Evolutionary conservation across 2,888 invertebrate species (phyloP).

Genomic region (Chrysodeixis includens): DNA sequence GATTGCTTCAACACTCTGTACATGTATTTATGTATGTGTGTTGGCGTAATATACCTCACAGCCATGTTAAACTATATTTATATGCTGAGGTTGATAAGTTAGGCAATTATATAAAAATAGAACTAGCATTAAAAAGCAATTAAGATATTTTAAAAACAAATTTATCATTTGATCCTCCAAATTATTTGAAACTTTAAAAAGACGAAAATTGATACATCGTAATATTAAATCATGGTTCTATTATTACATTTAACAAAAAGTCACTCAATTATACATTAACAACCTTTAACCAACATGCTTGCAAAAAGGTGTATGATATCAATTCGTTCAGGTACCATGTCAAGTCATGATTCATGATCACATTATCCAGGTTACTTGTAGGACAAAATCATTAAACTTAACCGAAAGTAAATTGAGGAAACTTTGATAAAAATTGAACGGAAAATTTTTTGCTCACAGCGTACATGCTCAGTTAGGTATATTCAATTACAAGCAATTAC

Average conservation of each 20-base stretch:
- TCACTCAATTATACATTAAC: not conserved
- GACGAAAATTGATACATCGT: too few relatives aligned
- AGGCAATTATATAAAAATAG: too few relatives aligned
- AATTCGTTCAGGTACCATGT: not conserved
- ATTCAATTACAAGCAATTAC: constrained; percentile 45
- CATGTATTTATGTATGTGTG: not conserved
- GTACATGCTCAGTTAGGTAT: constrained; percentile 20
- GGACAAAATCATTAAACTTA: constrained; percentile 42
- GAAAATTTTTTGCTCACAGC: constrained; percentile 37
- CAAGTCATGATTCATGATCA: not conserved
- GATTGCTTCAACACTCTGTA: constrained; percentile 1
- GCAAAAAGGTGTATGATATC: not conserved
- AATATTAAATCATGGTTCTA: too few relatives aligned
- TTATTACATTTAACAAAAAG: not conserved
- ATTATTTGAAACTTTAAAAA: too few relatives aligned
- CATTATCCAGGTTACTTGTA: constrained; percentile 29
- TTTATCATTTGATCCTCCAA: too few relatives aligned
- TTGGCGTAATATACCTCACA: not conserved
- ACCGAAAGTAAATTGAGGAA: constrained; percentile 40
- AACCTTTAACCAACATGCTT: not conserved
- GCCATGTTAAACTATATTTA: not conserved
- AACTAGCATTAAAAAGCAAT: too few relatives aligned
- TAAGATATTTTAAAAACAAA: too few relatives aligned
- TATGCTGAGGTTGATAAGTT: not conserved
- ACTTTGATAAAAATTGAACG: constrained; percentile 49